Percentiles rank a stretch among this genome's conserved stretches.
Evolutionary conservation across 2,797 vertebrate species (phyloP).

Genomic region (Thunnus albacares): DNA sequence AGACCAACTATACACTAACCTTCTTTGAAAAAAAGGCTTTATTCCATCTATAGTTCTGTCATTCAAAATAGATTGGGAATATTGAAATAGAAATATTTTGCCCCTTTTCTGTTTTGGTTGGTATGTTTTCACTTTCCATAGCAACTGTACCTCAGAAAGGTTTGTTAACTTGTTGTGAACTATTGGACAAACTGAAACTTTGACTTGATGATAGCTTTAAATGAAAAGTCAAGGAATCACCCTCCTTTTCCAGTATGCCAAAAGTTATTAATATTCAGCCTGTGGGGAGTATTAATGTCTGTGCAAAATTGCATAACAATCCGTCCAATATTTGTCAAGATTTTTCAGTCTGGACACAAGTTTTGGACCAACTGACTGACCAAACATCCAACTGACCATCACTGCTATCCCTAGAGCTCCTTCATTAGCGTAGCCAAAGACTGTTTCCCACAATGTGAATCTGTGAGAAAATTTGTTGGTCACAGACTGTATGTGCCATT

Average conservation of each 20-base stretch:
- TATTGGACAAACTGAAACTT: no score
- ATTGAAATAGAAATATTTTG: not conserved
- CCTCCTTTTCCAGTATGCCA: no score
- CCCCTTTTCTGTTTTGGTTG: not conserved
- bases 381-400: not conserved
- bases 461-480: slow-evolving; percentile 11
- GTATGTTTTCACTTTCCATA: no score
- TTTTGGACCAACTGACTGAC: not conserved
- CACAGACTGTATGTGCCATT: not conserved
- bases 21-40: no score
- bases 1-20: no score
- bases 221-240: no score
- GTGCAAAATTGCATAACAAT: not conserved
- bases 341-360: not conserved
- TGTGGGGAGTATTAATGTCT: not conserved
- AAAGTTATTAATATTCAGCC: no score
- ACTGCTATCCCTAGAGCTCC: not conserved
- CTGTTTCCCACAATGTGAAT: not conserved
- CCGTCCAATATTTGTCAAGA: not conserved
- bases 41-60: not conserved
- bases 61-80: not conserved
- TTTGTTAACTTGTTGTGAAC: no score
- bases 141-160: no score
- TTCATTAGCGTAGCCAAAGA: not conserved
- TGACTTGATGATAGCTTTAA: no score